Evolutionary conservation across 2,888 invertebrate genomes (phyloP).

Genomic region (Nephrotoma appendiculata): DNA sequence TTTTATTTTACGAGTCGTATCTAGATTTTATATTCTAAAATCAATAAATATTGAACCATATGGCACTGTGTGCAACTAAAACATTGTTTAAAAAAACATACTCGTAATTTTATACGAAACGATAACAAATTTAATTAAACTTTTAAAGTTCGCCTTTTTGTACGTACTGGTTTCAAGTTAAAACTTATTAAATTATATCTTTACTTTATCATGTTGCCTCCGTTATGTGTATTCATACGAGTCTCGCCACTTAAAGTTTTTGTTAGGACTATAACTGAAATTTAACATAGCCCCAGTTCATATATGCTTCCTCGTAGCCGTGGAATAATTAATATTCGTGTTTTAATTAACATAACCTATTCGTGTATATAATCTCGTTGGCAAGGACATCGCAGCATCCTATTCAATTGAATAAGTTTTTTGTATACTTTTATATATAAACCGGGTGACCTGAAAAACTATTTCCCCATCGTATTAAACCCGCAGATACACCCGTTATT

Average conservation of each 20-base stretch:
- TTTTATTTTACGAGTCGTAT: background rate
- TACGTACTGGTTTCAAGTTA: too few relatives aligned
- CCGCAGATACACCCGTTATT: background rate
- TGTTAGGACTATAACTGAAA: too few relatives aligned
- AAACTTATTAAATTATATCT: background rate
- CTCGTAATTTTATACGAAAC: background rate
- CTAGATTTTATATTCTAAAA: background rate
- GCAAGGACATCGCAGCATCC: background rate
- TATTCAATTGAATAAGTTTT: background rate
- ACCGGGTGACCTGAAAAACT: background rate
- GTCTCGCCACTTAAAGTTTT: too few relatives aligned
- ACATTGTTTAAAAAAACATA: background rate
- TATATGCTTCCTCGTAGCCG: background rate
- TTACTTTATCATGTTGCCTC: background rate
- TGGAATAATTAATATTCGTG: background rate
- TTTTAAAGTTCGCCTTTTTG: background rate
- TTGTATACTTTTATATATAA: background rate
- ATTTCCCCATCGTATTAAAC: background rate
- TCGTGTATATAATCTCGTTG: background rate
- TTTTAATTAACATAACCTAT: background rate
- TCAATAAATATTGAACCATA: background rate
- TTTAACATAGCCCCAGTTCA: too few relatives aligned
- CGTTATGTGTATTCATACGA: background rate
- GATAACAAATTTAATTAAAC: background rate
- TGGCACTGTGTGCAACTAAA: background rate